Evolutionary conservation across 2,888 invertebrate species (phyloP), one percentile per base, ranked within the genome.

Genomic region (Atrina japonica): DNA sequence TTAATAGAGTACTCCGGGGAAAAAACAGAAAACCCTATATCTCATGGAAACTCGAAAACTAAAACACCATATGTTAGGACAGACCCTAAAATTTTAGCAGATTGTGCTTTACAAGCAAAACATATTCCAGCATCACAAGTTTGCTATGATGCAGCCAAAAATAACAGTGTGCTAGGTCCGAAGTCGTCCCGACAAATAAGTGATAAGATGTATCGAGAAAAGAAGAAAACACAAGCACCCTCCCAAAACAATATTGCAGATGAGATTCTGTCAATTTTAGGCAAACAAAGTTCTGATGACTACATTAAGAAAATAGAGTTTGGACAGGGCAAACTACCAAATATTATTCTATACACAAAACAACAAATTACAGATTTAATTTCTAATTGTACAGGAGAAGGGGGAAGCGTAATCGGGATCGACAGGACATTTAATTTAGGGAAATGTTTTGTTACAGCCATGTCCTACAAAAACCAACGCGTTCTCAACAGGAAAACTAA

Each of bases 341-440:
- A 11, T 14, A 55, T 55, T 18, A 55, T 55, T 18, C 30, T 55
- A 14, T 55, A 55, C 11, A 35, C 55, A n/a, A 35, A 55, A 3
- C 30, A 30, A 35, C 55, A 55, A 30, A 21, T 55, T 5, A 21
- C 30, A 40, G 55, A 55, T 18, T 6, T 40, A 7, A 56, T 21
- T 16, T 30, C 40, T 21, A 56, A 30, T 1, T 55, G n/a, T n/a
- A n/a, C n/a, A n/a, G n/a, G 55, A 29, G 21, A n/a, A 18, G 35
- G 40, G 14, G 30, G 16, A 14, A 55, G 30, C 55, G 35, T 55
- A 21, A 29, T 55, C 5, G 55, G 55, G 14, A 30, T 55, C 16
- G 35, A 40, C n/a, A n/a, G n/a, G n/a, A n/a, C n/a, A n/a, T n/a
- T n/a, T n/a, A n/a, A n/a, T n/a, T n/a, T n/a, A n/a, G 30, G 21